phyloP scores from a whole-genome alignment of 2,888 invertebrate species.

The Cataglyphis albicans region DNA sequence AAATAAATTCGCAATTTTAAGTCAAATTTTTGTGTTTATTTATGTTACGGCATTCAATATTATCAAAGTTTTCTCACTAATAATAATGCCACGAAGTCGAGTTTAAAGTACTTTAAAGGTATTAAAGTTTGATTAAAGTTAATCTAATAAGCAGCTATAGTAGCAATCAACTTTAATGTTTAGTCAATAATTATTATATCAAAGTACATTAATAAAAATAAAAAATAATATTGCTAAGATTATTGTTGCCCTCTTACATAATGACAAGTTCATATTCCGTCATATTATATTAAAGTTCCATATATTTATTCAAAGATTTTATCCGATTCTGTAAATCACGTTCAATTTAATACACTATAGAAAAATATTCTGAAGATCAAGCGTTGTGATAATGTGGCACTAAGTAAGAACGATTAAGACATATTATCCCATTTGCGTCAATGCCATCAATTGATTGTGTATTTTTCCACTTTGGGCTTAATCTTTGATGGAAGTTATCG shows the following conservation, averaged over 20 bases:
- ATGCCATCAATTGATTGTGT: neutral
- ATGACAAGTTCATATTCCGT: neutral
- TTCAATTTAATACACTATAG: neutral
- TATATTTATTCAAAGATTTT: conserved; percentile 8
- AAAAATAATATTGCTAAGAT: neutral
- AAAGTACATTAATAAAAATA: conserved; percentile 4
- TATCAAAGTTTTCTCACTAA: conserved; percentile 35
- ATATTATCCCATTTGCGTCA: neutral
- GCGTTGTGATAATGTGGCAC: no score
- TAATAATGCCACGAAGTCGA: conserved; percentile 24
- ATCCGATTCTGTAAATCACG: conserved; percentile 1
- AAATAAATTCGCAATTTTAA: neutral
- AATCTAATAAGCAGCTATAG: conserved; percentile 34
- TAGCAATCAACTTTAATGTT: conserved; percentile 13
- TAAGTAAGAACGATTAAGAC: neutral
- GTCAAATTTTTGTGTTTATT: neutral
- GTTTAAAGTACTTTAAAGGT: conserved; percentile 28
- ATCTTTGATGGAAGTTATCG: neutral
- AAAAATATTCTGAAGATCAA: conserved; percentile 12
- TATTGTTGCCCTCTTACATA: neutral
- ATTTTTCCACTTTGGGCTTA: neutral
- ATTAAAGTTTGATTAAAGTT: conserved; percentile 36
- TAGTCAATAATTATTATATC: conserved; percentile 7
- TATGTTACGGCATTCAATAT: neutral
- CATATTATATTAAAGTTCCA: neutral